These are phyloP conservation scores for Muscidifurax raptorellus DNA, from an alignment of 1,140 invertebrate species.

Conservation along the genomic window DNA sequence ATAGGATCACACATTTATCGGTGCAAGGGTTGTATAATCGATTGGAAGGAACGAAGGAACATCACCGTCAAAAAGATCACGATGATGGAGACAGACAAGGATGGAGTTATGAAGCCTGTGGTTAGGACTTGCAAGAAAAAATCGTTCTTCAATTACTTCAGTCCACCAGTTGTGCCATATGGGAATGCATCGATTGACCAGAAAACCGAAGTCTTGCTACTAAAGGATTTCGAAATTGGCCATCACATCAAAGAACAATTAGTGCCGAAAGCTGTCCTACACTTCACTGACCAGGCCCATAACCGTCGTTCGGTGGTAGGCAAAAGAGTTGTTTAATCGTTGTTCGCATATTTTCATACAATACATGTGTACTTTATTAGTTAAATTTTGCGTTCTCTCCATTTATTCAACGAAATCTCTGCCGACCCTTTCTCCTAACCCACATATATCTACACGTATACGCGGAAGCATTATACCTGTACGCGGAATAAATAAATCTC, in stretches of 20 bases:
- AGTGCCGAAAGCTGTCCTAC: constrained; percentile 94
- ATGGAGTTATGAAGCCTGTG: constrained; percentile 91
- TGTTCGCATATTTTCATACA: too few relatives aligned
- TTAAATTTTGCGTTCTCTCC: too few relatives aligned
- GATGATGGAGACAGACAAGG: constrained; percentile 99
- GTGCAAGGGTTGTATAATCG: constrained; percentile 92
- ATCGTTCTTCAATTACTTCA: constrained; percentile 99
- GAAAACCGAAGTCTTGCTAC: constrained; percentile 85
- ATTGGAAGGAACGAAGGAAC: constrained; percentile 98
- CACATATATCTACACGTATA: too few relatives aligned
- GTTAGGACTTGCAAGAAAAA: constrained; percentile 95
- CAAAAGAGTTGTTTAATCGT: too few relatives aligned
- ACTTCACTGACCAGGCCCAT: constrained; percentile 93
- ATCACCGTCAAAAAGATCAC: constrained; percentile 97
- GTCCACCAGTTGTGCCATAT: constrained; percentile 85
- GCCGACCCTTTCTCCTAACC: too few relatives aligned
- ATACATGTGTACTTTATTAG: too few relatives aligned
- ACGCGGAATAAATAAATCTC: neutral
- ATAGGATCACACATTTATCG: constrained; percentile 98
- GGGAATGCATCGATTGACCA: constrained; percentile 83
- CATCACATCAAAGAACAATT: constrained; percentile 96
- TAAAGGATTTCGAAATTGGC: constrained; percentile 97
- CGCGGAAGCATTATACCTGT: neutral
- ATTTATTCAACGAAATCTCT: too few relatives aligned
- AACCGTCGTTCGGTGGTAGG: too few relatives aligned